These are phyloP conservation scores for Pogonomyrmex barbatus DNA, from an alignment of 1,140 invertebrate species.

Conservation along the genomic window DNA sequence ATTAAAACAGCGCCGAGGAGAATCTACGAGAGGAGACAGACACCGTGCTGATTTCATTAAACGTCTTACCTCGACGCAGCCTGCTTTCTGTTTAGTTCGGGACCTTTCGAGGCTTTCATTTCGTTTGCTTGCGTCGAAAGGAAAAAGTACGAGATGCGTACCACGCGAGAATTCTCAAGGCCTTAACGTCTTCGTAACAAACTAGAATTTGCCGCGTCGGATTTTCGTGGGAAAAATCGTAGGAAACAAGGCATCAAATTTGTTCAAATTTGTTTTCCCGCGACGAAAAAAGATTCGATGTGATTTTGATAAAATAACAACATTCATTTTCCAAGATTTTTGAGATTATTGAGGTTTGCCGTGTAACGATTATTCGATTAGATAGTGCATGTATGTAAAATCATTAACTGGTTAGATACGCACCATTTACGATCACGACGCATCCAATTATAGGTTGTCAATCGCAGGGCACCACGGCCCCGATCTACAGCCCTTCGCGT, in stretches of 20 bases:
- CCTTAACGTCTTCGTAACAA: neutral
- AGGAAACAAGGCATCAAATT: slow-evolving; percentile 1
- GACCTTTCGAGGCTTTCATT: slow-evolving; percentile 71
- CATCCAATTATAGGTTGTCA: slow-evolving; percentile 60
- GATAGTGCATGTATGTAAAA: slow-evolving; percentile 33
- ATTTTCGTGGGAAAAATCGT: slow-evolving; percentile 10
- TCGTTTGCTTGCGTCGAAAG: slow-evolving; percentile 67
- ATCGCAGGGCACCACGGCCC: slow-evolving; percentile 55
- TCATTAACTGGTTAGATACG: slow-evolving; percentile 49
- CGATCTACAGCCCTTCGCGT: slow-evolving; percentile 40
- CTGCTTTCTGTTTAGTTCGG: slow-evolving; percentile 79
- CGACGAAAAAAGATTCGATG: neutral
- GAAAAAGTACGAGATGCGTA: slow-evolving; percentile 53
- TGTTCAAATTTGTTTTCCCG: neutral
- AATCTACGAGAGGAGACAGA: slow-evolving; percentile 75
- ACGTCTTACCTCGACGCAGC: slow-evolving; percentile 81
- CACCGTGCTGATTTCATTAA: slow-evolving; percentile 84
- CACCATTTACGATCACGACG: slow-evolving; percentile 34
- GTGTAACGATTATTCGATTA: slow-evolving; percentile 36
- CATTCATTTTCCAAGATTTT: neutral
- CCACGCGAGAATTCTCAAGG: neutral
- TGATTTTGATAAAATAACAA: neutral
- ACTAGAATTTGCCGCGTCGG: neutral
- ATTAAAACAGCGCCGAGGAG: slow-evolving; percentile 82
- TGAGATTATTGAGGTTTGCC: neutral